Evolutionary conservation across 2,113 vertebrate species (phyloP), one percentile per base, ranked within the genome.

Genomic region (Dromaius novaehollandiae): DNA sequence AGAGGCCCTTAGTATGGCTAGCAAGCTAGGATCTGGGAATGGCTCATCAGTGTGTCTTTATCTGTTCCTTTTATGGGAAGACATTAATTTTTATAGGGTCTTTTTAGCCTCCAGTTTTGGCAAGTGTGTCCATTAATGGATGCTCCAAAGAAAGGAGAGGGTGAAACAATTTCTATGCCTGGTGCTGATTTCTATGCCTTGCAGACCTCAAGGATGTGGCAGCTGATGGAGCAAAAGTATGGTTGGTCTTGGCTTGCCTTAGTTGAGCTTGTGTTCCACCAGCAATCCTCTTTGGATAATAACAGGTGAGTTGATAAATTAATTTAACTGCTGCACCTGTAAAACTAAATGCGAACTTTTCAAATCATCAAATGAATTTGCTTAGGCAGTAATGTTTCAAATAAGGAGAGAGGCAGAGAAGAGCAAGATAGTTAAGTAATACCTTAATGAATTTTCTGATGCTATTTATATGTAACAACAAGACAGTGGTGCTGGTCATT

Each of bases 131-230:
- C 1, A 0, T 6, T 24, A 2, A 7, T 13, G 28, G 55, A 19
- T 14, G 50, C 20, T 0, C 2, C 14, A 3, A 9, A 58, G 44
- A 11, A 24, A 65, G 9, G 22, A 56, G 53, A 46, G 5, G 38
- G 25, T 19, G 61, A 7, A 50, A 1, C 0, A 2, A 0, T 7
- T 1, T 0, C 0, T 2, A 0, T 38, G n/a, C 24, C 38, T 36
- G 38, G 1, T 2, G 7, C 44, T 0, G 3, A 7, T 44, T 38
- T 28, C 34, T 3, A 0, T 7, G 0, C 7, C 56, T 24, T 1
- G 0, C 32, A 36, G 51, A 19, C 24, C 42, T 74, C 40, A 2
- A 9, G 64, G 10, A 2, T 0, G 6, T 2, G n/a, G 48, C 24
- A 18, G 25, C 25, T 7, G 13, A 4, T 36, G 66, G 21, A 60